phyloP scores from a whole-genome alignment of 2,113 vertebrate species.

The Scytalopus superciliaris region DNA sequence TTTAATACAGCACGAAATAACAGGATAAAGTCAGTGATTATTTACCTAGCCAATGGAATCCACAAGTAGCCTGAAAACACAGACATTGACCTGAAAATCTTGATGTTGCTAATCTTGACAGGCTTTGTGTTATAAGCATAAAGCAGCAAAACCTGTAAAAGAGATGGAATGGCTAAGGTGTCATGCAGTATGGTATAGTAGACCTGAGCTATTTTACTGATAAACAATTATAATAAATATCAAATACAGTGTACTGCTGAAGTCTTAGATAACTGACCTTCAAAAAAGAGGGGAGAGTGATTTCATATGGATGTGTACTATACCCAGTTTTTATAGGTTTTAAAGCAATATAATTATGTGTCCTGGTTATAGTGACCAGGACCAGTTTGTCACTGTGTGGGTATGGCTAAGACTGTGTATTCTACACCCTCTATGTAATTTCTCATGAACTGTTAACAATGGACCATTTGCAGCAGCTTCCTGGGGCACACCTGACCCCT shows the following conservation, averaged over 20 bases:
- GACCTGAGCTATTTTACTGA: neutral
- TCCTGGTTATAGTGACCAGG: too few relatives aligned
- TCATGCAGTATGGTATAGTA: neutral
- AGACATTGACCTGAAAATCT: conserved; percentile 17
- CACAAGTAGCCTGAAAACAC: conserved; percentile 57
- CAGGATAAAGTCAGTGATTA: conserved; percentile 31
- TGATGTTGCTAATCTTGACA: conserved; percentile 23
- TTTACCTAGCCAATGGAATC: conserved; percentile 65
- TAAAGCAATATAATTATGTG: neutral
- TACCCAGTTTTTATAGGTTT: neutral
- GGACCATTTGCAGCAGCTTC: too few relatives aligned
- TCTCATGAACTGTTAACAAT: too few relatives aligned
- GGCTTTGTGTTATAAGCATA: conserved; percentile 64
- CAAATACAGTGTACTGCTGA: neutral
- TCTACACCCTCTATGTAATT: too few relatives aligned
- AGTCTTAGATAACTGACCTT: neutral
- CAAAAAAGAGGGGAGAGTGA: neutral
- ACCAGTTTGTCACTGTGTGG: too few relatives aligned
- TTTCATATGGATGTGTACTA: neutral
- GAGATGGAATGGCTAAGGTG: neutral
- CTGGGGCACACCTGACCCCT: too few relatives aligned
- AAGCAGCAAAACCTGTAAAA: conserved; percentile 66
- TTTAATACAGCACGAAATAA: conserved; percentile 62
- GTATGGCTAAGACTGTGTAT: too few relatives aligned
- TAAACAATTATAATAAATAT: neutral